Percentiles rank a stretch among this genome's conserved stretches.
phyloP scores from a whole-genome alignment of 2,888 invertebrate species.

The Noctua janthe region DNA sequence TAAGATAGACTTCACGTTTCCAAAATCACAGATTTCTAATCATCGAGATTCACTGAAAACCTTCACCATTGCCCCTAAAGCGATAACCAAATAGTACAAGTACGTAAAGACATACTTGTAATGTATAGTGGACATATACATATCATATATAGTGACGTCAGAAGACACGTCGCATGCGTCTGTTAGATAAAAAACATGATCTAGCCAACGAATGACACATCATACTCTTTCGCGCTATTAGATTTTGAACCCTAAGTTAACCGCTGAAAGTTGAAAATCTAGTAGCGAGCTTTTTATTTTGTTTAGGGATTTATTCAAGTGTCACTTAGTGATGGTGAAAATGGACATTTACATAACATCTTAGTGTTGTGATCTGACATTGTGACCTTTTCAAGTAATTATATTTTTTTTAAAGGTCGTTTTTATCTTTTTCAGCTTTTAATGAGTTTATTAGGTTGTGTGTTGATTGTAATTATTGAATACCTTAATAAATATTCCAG shows the following conservation, averaged over 20 bases:
- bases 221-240: not conserved
- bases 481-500: not conserved
- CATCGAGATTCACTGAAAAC: conserved; percentile 12
- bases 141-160: conserved; percentile 25
- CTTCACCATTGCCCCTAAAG: conserved; percentile 31
- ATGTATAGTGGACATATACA: not conserved
- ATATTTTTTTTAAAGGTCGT: conserved; percentile 18
- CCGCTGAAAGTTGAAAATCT: not conserved
- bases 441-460: conserved; percentile 28
- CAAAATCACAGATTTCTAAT: not conserved
- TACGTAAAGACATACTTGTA: not conserved
- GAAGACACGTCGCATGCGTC: conserved; percentile 1
- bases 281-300: not conserved
- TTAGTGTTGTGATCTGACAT: conserved; percentile 12
- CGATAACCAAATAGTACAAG: conserved; percentile 38
- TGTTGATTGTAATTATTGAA: not conserved
- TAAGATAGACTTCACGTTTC: not conserved
- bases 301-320: not conserved
- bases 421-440: conserved; percentile 21
- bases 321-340: not conserved
- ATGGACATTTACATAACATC: conserved; percentile 13
- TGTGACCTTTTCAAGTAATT: conserved; percentile 36
- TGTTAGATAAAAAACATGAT: conserved; percentile 41
- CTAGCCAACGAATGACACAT: conserved; percentile 25
- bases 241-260: not conserved